Evolutionary conservation across 2,888 invertebrate genomes (phyloP).

Genomic region (Leucoptera coffeella): DNA sequence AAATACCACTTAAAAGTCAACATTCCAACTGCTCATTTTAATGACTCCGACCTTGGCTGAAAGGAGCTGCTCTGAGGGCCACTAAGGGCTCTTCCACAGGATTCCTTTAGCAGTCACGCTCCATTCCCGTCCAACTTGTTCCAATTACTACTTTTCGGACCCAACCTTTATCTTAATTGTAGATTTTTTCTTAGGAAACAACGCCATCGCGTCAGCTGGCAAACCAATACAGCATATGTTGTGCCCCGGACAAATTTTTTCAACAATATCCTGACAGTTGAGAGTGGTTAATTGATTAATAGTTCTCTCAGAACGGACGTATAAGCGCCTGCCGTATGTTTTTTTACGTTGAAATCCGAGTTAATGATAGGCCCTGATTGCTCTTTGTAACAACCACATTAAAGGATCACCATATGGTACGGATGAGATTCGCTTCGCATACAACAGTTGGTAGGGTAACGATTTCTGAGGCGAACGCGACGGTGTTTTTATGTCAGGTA

Average conservation of each 20-base stretch:
- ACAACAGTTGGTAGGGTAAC: slow-evolving; percentile 12
- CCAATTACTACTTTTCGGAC: slow-evolving; percentile 38
- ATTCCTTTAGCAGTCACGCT: slow-evolving; percentile 44
- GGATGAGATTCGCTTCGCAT: slow-evolving; percentile 23
- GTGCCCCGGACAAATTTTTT: slow-evolving; percentile 14
- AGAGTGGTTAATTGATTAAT: slow-evolving; percentile 45
- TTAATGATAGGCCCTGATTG: slow-evolving; percentile 47
- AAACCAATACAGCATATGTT: slow-evolving; percentile 38
- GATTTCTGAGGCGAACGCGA: slow-evolving; percentile 2
- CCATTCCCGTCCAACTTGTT: slow-evolving; percentile 35
- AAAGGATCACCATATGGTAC: slow-evolving; percentile 30
- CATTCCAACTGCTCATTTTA: too few species aligned
- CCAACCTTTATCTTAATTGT: slow-evolving; percentile 10
- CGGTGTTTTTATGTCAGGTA: too few species aligned
- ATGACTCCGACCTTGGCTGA: too few species aligned
- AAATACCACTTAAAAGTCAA: too few species aligned
- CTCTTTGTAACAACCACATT: slow-evolving; percentile 15
- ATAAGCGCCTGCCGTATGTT: slow-evolving; percentile 29
- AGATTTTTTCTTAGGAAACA: slow-evolving; percentile 29
- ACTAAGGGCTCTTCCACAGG: too few species aligned
- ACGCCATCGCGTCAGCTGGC: slow-evolving; percentile 45
- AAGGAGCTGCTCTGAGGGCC: too few species aligned
- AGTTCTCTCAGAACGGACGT: slow-evolving; percentile 33
- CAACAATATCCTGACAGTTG: slow-evolving; percentile 37
- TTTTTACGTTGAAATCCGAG: slow-evolving; percentile 35